Evolutionary conservation across 2,113 vertebrate species (phyloP), one percentile per base, ranked within the genome.

Genomic region (Phalacrocorax carbo): DNA sequence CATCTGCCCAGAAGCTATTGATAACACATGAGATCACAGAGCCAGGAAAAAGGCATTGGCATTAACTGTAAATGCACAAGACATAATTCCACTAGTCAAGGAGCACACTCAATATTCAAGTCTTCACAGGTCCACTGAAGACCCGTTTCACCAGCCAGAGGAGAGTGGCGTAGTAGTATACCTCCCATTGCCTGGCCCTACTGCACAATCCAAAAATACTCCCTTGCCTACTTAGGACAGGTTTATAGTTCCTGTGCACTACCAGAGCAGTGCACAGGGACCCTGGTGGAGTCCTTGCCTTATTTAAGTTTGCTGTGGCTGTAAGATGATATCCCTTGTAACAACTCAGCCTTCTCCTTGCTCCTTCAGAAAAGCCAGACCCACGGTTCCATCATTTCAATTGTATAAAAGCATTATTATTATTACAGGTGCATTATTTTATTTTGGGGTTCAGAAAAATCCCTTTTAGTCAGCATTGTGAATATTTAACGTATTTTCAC

Each of bases 41-140:
- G 10, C 10, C 26, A 44, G 42, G 23, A 89, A 73, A 80, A 77
- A 73, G 19, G 9, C 18, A 54, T 36, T 66, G 11, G 5, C 25
- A 70, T 57, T 29, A 75, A 29, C 29, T 79, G 22, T 27, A 82
- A 79, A 66, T 25, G 26, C 46, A 61, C 9, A 42, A 52, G 15
- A 52, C 1, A 19, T 21, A 66, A 71, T 75, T 85, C 36, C 18
- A 34, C 27, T 54, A 25, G 7, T 49, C 30, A 57, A 52, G 55
- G 27, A 81, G 23, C 12, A 58, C 7, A 11, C 20, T 73, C 34
- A 57, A 2, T 87, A 79, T 21, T 85, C 38, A 81, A 70, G 73
- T 18, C 5, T 62, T 92, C 42, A 38, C 0, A 0, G 38, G 10
- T 40, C 46, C 48, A 17, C 30, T 62, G 60, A 76, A n/a, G 9